Percentiles rank a stretch among this genome's conserved stretches.
Conservation (phyloP, 2,797 vertebrate species). For the Rhinichthys osculus region DNA sequence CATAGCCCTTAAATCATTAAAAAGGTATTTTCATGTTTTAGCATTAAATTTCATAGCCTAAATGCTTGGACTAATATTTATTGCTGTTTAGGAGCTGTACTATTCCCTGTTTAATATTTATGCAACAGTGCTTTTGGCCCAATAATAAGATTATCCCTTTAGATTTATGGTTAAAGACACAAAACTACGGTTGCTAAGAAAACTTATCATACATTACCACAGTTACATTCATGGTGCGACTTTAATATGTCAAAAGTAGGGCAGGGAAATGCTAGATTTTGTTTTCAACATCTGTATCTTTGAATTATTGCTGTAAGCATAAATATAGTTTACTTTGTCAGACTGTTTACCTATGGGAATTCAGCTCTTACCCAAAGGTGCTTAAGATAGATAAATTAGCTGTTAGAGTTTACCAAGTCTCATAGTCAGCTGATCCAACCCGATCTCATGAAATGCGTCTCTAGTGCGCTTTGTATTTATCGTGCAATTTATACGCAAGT, state of each 20-base stretch:
- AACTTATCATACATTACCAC: slow-evolving; percentile 51
- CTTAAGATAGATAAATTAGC: slow-evolving; percentile 13
- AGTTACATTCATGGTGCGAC: slow-evolving; percentile 52
- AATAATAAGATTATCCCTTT: slow-evolving; percentile 63
- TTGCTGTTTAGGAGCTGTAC: slow-evolving; percentile 17
- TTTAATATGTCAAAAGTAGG: slow-evolving; percentile 48
- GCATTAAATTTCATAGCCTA: not conserved
- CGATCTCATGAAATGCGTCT: too few relatives aligned
- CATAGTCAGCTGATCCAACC: slow-evolving; percentile 23
- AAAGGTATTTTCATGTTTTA: slow-evolving; percentile 39
- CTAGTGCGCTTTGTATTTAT: too few relatives aligned
- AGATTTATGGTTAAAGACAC: slow-evolving; percentile 60
- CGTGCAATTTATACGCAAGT: too few relatives aligned
- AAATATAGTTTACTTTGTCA: slow-evolving; percentile 38
- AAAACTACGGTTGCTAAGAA: slow-evolving; percentile 62
- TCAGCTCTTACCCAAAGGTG: slow-evolving; percentile 17
- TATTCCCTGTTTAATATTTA: slow-evolving; percentile 62
- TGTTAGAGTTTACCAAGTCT: slow-evolving; percentile 40
- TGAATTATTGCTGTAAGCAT: slow-evolving; percentile 35
- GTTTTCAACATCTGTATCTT: slow-evolving; percentile 26
- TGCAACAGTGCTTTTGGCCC: slow-evolving; percentile 31
- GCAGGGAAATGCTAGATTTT: slow-evolving; percentile 57
- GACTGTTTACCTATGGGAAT: slow-evolving; percentile 25
- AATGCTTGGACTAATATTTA: slow-evolving; percentile 23
- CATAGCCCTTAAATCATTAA: slow-evolving; percentile 15